These are phyloP conservation scores for Malurus splendens DNA, from an alignment of 2,797 vertebrate species.

Conservation along the genomic window DNA sequence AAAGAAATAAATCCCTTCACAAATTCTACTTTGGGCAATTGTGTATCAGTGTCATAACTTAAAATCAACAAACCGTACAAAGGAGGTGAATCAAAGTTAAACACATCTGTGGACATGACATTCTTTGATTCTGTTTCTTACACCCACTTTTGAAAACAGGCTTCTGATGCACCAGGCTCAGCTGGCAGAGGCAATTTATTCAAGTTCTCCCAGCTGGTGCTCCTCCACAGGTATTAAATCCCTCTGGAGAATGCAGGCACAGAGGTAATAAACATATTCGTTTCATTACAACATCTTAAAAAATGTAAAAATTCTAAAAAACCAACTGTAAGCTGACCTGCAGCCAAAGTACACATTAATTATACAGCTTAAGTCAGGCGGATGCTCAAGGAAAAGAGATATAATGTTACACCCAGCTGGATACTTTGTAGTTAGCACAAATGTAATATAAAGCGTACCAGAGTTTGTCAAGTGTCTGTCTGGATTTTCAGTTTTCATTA, in stretches of 20 bases:
- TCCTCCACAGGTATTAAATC: conserved; percentile 43
- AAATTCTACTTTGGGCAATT: not conserved
- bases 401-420: conserved; percentile 82
- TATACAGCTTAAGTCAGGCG: conserved; percentile 80
- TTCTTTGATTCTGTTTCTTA: conserved; percentile 34
- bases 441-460: conserved; percentile 81
- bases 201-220: not conserved
- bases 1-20: conserved; percentile 36
- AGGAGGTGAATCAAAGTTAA: conserved; percentile 27
- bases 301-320: conserved; percentile 71
- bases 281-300: conserved; percentile 70
- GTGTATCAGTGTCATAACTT: not conserved
- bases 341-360: conserved; percentile 83
- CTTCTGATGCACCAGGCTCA: conserved; percentile 1
- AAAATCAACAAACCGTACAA: not conserved
- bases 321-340: conserved; percentile 77
- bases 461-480: conserved; percentile 83
- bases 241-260: conserved; percentile 51
- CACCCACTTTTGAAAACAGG: conserved; percentile 22
- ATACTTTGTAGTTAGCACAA: conserved; percentile 83
- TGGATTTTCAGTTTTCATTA: conserved; percentile 85
- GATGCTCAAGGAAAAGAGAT: conserved; percentile 70
- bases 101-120: conserved; percentile 11
- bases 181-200: conserved; percentile 27
- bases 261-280: conserved; percentile 72